A percentile compares a stretch with the other conserved stretches of the same genome.
These are phyloP conservation scores for Polyergus mexicanus DNA, from an alignment of 1,140 invertebrate genomes.

Conservation along the genomic window DNA sequence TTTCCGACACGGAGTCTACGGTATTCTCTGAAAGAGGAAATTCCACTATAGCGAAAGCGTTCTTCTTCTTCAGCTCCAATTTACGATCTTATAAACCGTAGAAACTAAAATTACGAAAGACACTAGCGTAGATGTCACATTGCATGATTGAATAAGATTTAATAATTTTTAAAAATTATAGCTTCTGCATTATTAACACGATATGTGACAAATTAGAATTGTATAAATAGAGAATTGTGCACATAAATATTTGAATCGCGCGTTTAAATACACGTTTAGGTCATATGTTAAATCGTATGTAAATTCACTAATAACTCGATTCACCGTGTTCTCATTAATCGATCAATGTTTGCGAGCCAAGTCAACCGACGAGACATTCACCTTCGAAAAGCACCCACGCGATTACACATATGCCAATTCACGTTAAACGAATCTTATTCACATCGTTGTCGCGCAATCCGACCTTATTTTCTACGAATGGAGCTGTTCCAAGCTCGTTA, in stretches of 20 bases:
- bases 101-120: neutral
- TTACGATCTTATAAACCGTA: neutral
- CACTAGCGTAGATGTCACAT: neutral
- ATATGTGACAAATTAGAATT: neutral
- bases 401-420: conserved; percentile 26
- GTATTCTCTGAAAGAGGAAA: conserved; percentile 80
- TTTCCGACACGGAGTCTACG: conserved; percentile 83
- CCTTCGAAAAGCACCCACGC: conserved; percentile 48
- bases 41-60: neutral
- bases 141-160: neutral
- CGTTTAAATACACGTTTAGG: neutral
- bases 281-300: neutral
- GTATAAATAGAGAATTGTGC: neutral
- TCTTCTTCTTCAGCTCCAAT: neutral
- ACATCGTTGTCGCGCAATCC: conserved; percentile 17
- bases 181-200: neutral
- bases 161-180: neutral
- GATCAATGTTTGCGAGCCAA: conserved; percentile 33
- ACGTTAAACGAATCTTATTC: conserved; percentile 43
- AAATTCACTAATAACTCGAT: conserved; percentile 5
- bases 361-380: conserved; percentile 39
- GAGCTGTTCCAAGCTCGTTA: conserved; percentile 13
- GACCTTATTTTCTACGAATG: conserved; percentile 27
- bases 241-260: neutral
- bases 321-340: conserved; percentile 19